Percentiles rank a stretch among this genome's conserved stretches.
These are phyloP conservation scores for Rhadinocentrus ornatus DNA, from an alignment of 2,797 vertebrate species.

Conservation along the genomic window DNA sequence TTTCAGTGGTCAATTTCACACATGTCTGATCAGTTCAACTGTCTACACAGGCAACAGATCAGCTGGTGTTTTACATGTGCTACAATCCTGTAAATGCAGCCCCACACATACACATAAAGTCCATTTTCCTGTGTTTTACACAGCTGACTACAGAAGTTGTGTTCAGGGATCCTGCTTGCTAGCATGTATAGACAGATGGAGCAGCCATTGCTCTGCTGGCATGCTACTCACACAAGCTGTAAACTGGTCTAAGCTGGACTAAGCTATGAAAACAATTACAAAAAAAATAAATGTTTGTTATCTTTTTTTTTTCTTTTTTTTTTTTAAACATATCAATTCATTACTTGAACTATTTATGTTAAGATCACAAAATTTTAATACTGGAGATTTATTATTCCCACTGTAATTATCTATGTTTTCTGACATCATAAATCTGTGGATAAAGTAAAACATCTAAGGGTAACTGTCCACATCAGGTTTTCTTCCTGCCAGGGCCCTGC, in stretches of 20 bases:
- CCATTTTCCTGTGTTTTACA: conserved; percentile 13
- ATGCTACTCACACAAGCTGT: neutral
- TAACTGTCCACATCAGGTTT: neutral
- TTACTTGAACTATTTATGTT: too few relatives aligned
- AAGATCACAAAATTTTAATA: too few relatives aligned
- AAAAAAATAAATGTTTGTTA: neutral
- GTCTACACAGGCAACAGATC: conserved; percentile 5
- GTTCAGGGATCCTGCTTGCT: conserved; percentile 1
- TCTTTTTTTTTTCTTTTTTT: too few relatives aligned
- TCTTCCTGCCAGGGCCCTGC: neutral
- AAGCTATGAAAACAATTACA: too few relatives aligned
- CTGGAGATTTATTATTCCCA: too few relatives aligned
- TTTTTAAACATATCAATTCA: neutral
- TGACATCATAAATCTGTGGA: too few relatives aligned
- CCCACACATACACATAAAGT: neutral
- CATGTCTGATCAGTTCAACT: conserved; percentile 13
- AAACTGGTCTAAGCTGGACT: neutral
- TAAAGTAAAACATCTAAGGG: neutral
- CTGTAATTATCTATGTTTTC: too few relatives aligned
- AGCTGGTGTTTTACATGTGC: conserved; percentile 8
- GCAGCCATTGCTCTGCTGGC: conserved; percentile 3
- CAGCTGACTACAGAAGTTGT: conserved; percentile 3
- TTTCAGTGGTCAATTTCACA: conserved; percentile 21
- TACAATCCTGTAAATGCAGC: conserved; percentile 14
- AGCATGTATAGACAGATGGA: neutral